A percentile compares a stretch with the other conserved stretches of the same genome.
phyloP scores from a whole-genome alignment of 2,797 vertebrate species.

The Muscicapa comitata region DNA sequence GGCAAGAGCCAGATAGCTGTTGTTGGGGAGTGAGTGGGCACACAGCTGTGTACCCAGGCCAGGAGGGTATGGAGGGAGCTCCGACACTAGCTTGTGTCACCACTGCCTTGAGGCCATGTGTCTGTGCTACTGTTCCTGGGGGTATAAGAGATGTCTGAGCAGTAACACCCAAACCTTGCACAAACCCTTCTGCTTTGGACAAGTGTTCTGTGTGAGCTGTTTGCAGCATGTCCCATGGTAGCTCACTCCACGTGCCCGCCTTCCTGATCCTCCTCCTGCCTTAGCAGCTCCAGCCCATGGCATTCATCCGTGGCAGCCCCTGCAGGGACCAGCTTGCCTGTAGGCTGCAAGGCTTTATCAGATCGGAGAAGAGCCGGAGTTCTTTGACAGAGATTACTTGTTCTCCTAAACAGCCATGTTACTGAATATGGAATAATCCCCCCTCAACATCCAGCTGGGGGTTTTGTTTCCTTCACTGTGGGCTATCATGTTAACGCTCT shows the following conservation, averaged over 20 bases:
- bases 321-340: neutral
- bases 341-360: constrained; percentile 26
- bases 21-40: neutral
- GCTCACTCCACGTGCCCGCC: neutral
- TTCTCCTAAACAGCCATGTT: constrained; percentile 21
- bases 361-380: neutral
- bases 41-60: neutral
- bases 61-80: neutral
- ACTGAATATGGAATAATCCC: constrained; percentile 32
- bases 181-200: neutral
- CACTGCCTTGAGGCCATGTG: rapidly evolving
- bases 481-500: neutral
- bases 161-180: neutral
- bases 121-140: neutral
- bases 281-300: neutral
- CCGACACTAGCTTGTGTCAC: neutral
- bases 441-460: neutral
- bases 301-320: neutral
- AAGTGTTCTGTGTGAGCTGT: neutral
- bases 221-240: neutral
- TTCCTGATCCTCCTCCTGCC: neutral
- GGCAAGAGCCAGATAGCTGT: neutral
- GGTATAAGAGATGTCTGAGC: neutral
- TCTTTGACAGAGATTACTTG: constrained; percentile 48
- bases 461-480: neutral